A percentile compares a stretch with the other conserved stretches of the same genome.
phyloP scores from a whole-genome alignment of 2,888 invertebrate genomes.

The Lithophane ornitopus region DNA sequence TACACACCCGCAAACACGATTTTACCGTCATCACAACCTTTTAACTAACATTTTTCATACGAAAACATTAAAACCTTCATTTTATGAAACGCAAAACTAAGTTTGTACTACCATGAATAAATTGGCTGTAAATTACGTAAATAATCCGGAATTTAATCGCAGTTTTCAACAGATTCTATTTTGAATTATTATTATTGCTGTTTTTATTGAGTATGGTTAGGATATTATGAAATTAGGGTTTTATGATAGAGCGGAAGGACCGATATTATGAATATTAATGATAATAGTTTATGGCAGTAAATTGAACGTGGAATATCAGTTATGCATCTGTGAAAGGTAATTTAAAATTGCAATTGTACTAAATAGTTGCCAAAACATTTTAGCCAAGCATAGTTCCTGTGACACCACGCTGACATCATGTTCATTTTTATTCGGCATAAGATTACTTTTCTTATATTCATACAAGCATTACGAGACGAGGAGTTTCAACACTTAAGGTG shows the following conservation, averaged over 20 bases:
- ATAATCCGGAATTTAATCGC: slow-evolving; percentile 58
- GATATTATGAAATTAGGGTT: slow-evolving; percentile 29
- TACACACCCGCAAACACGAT: slow-evolving; percentile 63
- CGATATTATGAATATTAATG: background rate
- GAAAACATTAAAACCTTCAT: slow-evolving; percentile 27
- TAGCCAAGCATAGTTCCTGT: background rate
- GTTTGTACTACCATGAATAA: slow-evolving; percentile 52
- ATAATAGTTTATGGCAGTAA: background rate
- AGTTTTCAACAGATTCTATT: slow-evolving; percentile 56
- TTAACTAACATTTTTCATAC: slow-evolving; percentile 49
- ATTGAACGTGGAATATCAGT: background rate
- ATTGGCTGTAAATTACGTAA: slow-evolving; percentile 64
- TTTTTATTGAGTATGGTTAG: slow-evolving; percentile 47
- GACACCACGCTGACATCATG: background rate
- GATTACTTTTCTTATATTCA: background rate
- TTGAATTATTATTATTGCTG: slow-evolving; percentile 38
- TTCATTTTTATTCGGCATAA: background rate
- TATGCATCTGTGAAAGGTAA: background rate
- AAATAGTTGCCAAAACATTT: background rate
- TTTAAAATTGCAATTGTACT: slow-evolving; percentile 2
- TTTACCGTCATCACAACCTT: slow-evolving; percentile 50
- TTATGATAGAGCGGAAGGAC: slow-evolving; percentile 2
- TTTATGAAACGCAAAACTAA: slow-evolving; percentile 53
- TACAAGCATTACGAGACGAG: background rate
- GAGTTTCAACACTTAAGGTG: background rate